Percentiles rank a stretch among this genome's conserved stretches.
Evolutionary conservation across 2,797 vertebrate species (phyloP).

Genomic region (Morelia viridis): DNA sequence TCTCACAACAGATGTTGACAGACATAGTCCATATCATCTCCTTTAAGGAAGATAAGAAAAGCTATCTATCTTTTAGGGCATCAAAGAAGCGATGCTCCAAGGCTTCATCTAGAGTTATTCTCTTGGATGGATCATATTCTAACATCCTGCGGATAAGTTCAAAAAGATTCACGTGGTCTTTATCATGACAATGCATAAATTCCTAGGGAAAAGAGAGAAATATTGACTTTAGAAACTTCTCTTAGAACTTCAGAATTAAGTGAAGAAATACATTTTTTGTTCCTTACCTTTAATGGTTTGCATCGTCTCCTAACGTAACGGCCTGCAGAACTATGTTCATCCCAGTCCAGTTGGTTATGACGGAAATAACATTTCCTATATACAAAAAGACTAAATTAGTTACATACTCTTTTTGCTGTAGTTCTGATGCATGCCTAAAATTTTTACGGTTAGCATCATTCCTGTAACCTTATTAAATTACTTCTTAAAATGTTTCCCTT

Average conservation of each 20-base stretch:
- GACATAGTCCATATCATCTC: constrained; percentile 80
- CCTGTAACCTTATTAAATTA: not conserved
- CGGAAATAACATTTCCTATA: constrained; percentile 85
- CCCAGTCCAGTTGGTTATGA: constrained; percentile 81
- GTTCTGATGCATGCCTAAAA: too few relatives aligned
- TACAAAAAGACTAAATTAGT: not conserved
- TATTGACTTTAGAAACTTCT: not conserved
- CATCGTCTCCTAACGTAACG: constrained; percentile 82
- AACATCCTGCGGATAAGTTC: constrained; percentile 87
- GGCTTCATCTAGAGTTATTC: constrained; percentile 83
- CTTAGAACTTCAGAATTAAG: not conserved
- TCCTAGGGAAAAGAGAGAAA: constrained; percentile 67
- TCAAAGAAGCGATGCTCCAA: constrained; percentile 83
- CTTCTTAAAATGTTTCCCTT: not conserved
- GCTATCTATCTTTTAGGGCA: not conserved
- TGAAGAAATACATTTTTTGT: not conserved
- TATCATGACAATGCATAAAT: constrained; percentile 79
- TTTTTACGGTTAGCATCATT: not conserved
- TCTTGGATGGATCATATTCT: constrained; percentile 81
- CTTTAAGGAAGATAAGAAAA: constrained; percentile 50
- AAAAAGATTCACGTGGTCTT: constrained; percentile 82
- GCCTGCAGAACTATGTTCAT: constrained; percentile 80
- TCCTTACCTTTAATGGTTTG: constrained; percentile 83
- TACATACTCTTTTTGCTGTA: not conserved
- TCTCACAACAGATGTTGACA: constrained; percentile 74